These are phyloP conservation scores for Zophobas atratus DNA, from an alignment of 1,140 invertebrate genomes.

Conservation along the genomic window DNA sequence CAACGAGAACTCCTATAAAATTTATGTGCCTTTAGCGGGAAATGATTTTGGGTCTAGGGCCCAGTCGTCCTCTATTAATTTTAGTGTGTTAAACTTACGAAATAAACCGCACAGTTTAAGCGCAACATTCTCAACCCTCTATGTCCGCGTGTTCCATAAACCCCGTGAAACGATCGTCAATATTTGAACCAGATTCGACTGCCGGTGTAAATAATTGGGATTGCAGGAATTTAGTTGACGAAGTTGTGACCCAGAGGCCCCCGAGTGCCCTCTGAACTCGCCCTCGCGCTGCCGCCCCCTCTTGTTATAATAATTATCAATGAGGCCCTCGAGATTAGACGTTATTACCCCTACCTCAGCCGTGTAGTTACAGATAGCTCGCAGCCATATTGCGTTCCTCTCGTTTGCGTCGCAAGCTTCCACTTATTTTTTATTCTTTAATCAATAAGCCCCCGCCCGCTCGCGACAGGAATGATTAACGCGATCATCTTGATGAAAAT, in stretches of 20 bases:
- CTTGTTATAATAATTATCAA: conserved; percentile 59
- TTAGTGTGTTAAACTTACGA: conserved; percentile 17
- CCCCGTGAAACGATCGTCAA: conserved; percentile 40
- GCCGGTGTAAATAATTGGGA: conserved; percentile 40
- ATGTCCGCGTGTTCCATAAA: conserved; percentile 16
- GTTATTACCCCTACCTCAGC: conserved; percentile 52
- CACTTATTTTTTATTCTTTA: neutral
- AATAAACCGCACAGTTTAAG: conserved; percentile 19
- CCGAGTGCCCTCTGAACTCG: conserved; percentile 54
- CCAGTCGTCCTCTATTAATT: conserved; percentile 29
- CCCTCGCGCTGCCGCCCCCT: conserved; percentile 51
- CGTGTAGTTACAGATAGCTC: conserved; percentile 29
- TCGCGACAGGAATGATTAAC: neutral
- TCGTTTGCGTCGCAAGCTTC: neutral
- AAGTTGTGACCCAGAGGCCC: conserved; percentile 57
- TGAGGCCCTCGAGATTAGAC: conserved; percentile 54
- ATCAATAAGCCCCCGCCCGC: neutral
- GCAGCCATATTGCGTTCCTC: conserved; percentile 26
- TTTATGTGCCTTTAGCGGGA: neutral
- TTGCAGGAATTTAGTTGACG: conserved; percentile 52
- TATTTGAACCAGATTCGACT: conserved; percentile 44
- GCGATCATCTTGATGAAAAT: conserved; percentile 5
- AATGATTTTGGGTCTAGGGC: neutral
- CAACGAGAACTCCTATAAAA: neutral
- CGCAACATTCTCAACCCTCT: neutral